These are phyloP conservation scores for Sphenopsis melanotis DNA, from an alignment of 2,797 vertebrate species.

Conservation along the genomic window DNA sequence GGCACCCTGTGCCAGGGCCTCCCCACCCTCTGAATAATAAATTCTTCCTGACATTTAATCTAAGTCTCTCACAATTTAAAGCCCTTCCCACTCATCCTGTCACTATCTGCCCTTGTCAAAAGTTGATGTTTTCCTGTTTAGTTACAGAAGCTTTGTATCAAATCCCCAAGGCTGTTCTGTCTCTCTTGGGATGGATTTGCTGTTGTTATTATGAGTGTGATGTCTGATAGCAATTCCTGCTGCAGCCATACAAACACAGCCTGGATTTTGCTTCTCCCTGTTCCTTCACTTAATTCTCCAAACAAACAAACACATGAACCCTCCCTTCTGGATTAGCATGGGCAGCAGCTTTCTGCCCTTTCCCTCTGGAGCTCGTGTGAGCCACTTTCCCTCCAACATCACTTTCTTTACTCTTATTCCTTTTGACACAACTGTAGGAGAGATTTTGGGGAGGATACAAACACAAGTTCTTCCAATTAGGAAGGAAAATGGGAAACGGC, in stretches of 20 bases:
- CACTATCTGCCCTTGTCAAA: background rate
- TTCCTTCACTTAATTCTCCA: background rate
- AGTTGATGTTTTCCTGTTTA: background rate
- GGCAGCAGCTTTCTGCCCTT: background rate
- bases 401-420: background rate
- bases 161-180: background rate
- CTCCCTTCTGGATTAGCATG: background rate
- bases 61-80: background rate
- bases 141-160: background rate
- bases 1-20: rapidly evolving
- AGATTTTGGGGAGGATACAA: background rate
- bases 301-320: rapidly evolving
- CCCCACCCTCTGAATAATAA: rapidly evolving
- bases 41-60: background rate
- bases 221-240: background rate
- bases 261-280: background rate
- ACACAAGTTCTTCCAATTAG: background rate
- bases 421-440: background rate
- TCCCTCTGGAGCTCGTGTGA: background rate
- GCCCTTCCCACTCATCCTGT: background rate
- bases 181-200: background rate
- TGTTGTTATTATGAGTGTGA: background rate
- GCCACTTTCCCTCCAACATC: background rate
- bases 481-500: background rate
- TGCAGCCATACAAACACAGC: background rate